Base-by-base conservation (phyloP, 2,888 invertebrate genomes). In the Cantharis flavilabris region DNA sequence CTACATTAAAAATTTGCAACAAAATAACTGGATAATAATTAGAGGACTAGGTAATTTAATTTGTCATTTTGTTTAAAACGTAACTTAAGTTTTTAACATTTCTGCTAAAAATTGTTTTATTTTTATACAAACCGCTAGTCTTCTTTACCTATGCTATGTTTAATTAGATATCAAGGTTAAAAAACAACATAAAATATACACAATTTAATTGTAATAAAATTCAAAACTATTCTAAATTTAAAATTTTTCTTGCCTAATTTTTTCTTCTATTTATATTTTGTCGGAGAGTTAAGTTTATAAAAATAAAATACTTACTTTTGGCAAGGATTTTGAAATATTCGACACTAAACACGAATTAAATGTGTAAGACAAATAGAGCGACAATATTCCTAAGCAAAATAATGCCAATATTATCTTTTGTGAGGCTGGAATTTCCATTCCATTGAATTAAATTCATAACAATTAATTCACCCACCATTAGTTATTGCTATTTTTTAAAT, bases 301-400 rank as follows among this genome's bases (percentile, higher is more conserved):
- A 23, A 67, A 67, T 67, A 67, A 1, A 62, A 65, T 80, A 83
- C 86, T 86, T 85, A 91, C 91, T 88, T 89, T 90, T 84, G 90
- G 90, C 80, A 91, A 85, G 70, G 89, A 89, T 85, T 89, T 90
- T 80, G 90, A 89, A 80, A 92, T 88, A 83, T 90, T 90, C 71
- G 90, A 88, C 74, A 92, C 88, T 71, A 92, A 86, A 84, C 92
- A 92, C 67, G 91, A 90, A 85, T 92, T 92, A 84, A 91, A 91
- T 69, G 90, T 89, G 83, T 91, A 92, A n/a, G 91, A 90, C 79
- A 92, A 88, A 83, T 91, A 91, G 80, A 91, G 86, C 75, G 92
- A 89, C 79, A 90, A 88, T 80, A 90, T 85, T 82, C 90, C 91
- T 77, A 88, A 81, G 71, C 85, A 76, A 77, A 88, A 79, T 75